These are phyloP conservation scores for Pterocles burchelli DNA, from an alignment of 2,113 vertebrate species.

Conservation along the genomic window DNA sequence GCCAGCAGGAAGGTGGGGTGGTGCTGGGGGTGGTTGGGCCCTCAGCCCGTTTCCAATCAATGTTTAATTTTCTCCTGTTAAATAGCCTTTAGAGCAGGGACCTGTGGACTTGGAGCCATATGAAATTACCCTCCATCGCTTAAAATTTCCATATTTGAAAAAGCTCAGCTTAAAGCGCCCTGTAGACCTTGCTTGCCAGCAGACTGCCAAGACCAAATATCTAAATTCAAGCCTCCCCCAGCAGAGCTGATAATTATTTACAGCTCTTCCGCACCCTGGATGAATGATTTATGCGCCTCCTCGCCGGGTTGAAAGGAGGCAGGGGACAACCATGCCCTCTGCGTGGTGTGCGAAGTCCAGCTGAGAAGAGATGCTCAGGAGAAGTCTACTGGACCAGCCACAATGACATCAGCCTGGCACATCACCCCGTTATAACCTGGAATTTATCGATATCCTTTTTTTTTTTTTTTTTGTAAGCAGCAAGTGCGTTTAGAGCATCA, in stretches of 20 bases:
- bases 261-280: not conserved
- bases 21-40: not conserved
- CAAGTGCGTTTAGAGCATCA: not conserved
- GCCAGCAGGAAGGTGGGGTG: not conserved
- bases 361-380: not conserved
- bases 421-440: accelerated
- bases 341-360: not conserved
- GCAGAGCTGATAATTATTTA: not conserved
- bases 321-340: not conserved
- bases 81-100: not conserved
- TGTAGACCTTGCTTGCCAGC: too few species aligned
- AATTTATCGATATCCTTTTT: not conserved
- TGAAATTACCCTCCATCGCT: accelerated
- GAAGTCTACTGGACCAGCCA: not conserved
- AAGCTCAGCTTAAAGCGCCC: too few species aligned
- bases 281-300: not conserved
- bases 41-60: not conserved
- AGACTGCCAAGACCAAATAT: too few species aligned
- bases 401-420: not conserved
- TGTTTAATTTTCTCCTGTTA: not conserved
- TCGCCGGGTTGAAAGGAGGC: not conserved
- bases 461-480: not conserved
- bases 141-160: too few species aligned
- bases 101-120: too few species aligned
- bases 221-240: not conserved